Evolutionary conservation across 1,140 invertebrate species (phyloP), one percentile per base, ranked within the genome.

Genomic region (Drosophila pruinosa): DNA sequence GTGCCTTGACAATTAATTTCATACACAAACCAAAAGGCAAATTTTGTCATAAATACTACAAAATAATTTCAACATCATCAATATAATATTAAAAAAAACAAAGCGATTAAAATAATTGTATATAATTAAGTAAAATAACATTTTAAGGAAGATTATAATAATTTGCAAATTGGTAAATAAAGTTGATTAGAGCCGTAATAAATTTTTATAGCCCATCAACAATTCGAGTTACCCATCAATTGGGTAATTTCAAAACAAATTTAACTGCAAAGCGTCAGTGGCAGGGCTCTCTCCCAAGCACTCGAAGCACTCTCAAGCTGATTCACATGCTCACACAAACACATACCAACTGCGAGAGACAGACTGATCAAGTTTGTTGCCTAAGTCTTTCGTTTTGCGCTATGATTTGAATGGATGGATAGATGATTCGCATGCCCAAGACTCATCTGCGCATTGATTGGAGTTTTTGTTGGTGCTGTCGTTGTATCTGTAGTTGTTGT

Each of bases 311-410:
- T 10, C 19, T 24, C n/a, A 7, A 14, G 21, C 19, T 59, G 19
- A 39, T 21, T 15, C 61, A 64, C 41, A 31, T 43, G 12, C 21
- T 24, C 12, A 45, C n/a, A 24, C 15, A 0, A 4, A 41, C 21
- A 34, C 19, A 47, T 6, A 26, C 19, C 4, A 0, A 45, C 39
- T 2, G 7, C 8, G 6, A 43, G 4, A 43, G 41, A 22, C n/a
- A 24, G n/a, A 14, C 59, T 12, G 31, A 43, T 38, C 65, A 72
- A 75, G 82, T 88, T 88, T 56, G 82, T 76, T 78, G 47, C 48
- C 71, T 88, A 82, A 88, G 83, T 89, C 73, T 70, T 88, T 88
- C 57, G 78, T 61, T 61, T 81, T 79, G 12, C 10, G 47, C 12
- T 64, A 48, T 43, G 31, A 67, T 53, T 76, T 64, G 56, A 67